phyloP scores from a whole-genome alignment of 2,113 vertebrate species.

The Mystacornis crossleyi region DNA sequence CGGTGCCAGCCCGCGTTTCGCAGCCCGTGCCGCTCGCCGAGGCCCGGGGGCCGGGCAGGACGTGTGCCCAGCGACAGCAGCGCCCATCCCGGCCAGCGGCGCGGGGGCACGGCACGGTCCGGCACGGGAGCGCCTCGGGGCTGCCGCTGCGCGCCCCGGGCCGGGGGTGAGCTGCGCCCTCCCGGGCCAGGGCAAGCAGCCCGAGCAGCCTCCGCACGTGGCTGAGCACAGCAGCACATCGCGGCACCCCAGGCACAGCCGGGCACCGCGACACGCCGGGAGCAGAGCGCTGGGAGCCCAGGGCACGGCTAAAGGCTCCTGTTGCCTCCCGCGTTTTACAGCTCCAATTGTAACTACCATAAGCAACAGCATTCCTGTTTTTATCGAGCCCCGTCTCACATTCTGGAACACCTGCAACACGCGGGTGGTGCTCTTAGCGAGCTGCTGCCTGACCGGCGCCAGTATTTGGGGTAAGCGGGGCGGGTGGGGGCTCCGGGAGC shows the following conservation, averaged over 20 bases:
- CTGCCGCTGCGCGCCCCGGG: not conserved
- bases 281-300: not conserved
- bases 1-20: rapidly evolving
- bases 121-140: rapidly evolving
- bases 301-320: rapidly evolving
- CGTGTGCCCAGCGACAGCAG: rapidly evolving
- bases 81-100: rapidly evolving
- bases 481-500: rapidly evolving
- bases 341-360: rapidly evolving
- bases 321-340: rapidly evolving
- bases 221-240: not conserved
- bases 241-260: not conserved
- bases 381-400: rapidly evolving
- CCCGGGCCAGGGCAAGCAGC: not conserved
- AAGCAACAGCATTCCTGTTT: not conserved
- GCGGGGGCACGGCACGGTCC: rapidly evolving
- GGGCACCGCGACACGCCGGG: not conserved
- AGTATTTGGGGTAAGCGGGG: rapidly evolving
- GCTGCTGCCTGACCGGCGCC: rapidly evolving
- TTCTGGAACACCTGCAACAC: not conserved
- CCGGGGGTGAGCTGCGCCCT: rapidly evolving
- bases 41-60: not conserved
- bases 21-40: not conserved
- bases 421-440: not conserved
- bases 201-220: rapidly evolving